Evolutionary conservation across 2,797 vertebrate genomes (phyloP), one percentile per base, ranked within the genome.

Genomic region (Tangara arthus): DNA sequence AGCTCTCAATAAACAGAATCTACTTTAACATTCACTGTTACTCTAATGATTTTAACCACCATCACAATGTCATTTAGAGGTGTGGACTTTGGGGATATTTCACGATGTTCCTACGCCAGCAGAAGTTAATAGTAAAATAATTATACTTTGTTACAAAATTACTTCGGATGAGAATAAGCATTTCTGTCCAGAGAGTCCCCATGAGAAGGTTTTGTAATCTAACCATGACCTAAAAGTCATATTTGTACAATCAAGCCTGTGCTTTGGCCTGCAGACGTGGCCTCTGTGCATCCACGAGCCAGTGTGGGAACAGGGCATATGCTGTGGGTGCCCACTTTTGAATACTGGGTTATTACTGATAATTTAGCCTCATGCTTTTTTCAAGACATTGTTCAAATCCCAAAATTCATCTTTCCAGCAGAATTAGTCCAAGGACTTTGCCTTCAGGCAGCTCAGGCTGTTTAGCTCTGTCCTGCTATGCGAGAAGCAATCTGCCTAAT

Each of bases 71-170:
- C 88, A 91, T 70, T 94, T 79, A 88, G 89, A 91, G 92, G 63
- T 93, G 77, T 80, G 85, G 82, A 37, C 89, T 88, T 95, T 41
- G 55, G 92, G 93, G 94, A 95, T 91, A 21, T 76, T 91, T 84
- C 65, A 4, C 1, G 6, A 61, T 76, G 56, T 93, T 92, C 56
- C 72, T 76, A 26, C 1, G 3, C 59, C 79, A 83, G 68, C 55
- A 47, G 52, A 86, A 91, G 55, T 89, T 93, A 94, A 95, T 95
- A 70, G 95, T 70, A 82, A 87, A 96, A 94, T 94, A 95, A 95
- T 96, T 94, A 82, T 41, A 56, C 78, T 89, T 91, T 73, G 44
- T 82, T 90, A 64, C 44, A 78, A 92, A 90, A 90, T 79, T 11
- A 84, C 63, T 93, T 79, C 37, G 66, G 34, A 65, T 65, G 30